Evolutionary conservation across 2,113 vertebrate genomes (phyloP).

Genomic region (Brachyistius frenatus): DNA sequence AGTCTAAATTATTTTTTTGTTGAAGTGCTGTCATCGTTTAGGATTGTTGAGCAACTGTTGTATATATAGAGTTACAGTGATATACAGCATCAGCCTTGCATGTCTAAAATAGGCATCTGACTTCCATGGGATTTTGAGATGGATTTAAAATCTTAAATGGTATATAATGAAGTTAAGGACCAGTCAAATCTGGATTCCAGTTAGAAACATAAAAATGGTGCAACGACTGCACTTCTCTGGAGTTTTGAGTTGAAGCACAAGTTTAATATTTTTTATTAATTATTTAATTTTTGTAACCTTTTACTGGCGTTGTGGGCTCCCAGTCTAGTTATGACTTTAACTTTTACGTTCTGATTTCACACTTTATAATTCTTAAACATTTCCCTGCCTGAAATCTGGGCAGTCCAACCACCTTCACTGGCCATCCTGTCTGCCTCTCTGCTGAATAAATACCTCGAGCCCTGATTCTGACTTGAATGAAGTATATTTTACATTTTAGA

Average conservation of each 20-base stretch:
- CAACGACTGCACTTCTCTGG: not conserved
- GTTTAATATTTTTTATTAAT: no score
- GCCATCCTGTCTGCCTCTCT: conserved; percentile 9
- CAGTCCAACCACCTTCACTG: not conserved
- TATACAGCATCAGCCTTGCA: no score
- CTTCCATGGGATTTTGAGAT: no score
- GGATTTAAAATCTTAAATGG: no score
- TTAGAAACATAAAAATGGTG: not conserved
- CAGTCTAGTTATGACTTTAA: not conserved
- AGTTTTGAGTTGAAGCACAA: no score
- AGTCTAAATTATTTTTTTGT: no score
- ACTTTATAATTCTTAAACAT: not conserved
- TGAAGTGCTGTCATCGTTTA: no score
- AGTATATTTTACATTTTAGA: conserved; percentile 4
- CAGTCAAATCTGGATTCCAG: not conserved
- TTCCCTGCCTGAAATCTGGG: not conserved
- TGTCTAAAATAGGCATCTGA: no score
- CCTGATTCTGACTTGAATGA: conserved; percentile 13
- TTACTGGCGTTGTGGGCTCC: not conserved
- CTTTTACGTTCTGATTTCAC: conserved; percentile 14
- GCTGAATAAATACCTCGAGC: conserved; percentile 15
- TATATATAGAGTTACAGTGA: no score
- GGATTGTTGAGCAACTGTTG: no score
- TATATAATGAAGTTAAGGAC: no score
- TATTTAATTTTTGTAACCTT: no score